A percentile compares a stretch with the other conserved stretches of the same genome.
Conservation (phyloP, 2,888 invertebrate species). For the Anthophora plumipes region DNA sequence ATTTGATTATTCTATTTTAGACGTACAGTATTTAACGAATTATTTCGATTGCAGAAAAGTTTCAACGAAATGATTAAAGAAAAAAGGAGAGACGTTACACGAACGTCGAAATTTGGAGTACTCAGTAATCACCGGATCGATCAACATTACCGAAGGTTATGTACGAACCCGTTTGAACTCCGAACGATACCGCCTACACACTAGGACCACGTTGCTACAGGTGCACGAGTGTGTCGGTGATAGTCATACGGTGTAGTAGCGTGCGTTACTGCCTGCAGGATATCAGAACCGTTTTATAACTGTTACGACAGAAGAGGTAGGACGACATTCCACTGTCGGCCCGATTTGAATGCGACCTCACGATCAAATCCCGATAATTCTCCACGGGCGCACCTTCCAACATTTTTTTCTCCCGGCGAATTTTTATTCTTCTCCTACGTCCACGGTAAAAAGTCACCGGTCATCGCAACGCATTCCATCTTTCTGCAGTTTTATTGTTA, state of each 20-base stretch:
- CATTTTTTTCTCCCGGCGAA: slow-evolving; percentile 6
- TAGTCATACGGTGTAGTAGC: slow-evolving; percentile 15
- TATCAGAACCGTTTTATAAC: slow-evolving; percentile 77
- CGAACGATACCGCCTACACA: slow-evolving; percentile 33
- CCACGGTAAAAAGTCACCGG: slow-evolving; percentile 25
- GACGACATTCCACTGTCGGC: slow-evolving; percentile 77
- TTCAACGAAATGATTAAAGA: background rate
- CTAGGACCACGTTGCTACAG: slow-evolving; percentile 37
- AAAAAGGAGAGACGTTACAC: too few relatives aligned
- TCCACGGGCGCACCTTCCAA: slow-evolving; percentile 47
- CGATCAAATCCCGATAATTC: slow-evolving; percentile 64
- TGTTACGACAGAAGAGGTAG: slow-evolving; percentile 78
- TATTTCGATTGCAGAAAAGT: background rate
- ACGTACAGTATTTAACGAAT: too few relatives aligned
- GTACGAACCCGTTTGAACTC: slow-evolving; percentile 9
- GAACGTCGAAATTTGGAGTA: background rate
- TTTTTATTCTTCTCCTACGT: background rate
- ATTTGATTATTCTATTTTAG: too few relatives aligned
- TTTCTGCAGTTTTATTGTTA: background rate
- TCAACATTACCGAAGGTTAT: slow-evolving; percentile 12
- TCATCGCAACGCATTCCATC: background rate
- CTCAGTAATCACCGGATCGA: slow-evolving; percentile 8
- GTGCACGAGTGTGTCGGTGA: slow-evolving; percentile 43
- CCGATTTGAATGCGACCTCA: slow-evolving; percentile 67
- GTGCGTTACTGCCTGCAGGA: slow-evolving; percentile 72